These are phyloP conservation scores for Meteorus cinctellus DNA, from an alignment of 2,888 invertebrate genomes.

Conservation along the genomic window DNA sequence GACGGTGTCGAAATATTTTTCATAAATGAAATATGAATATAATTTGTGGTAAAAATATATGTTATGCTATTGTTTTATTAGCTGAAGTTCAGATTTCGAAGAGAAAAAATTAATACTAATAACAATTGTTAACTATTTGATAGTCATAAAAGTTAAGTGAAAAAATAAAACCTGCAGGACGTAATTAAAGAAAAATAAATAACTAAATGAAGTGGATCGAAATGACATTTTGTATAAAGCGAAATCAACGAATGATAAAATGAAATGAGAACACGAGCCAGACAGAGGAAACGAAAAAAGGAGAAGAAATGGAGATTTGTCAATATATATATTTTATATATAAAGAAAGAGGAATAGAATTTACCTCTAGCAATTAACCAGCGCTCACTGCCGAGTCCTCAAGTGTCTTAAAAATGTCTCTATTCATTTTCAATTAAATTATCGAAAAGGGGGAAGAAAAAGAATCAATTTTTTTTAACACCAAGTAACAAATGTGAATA, in stretches of 20 bases:
- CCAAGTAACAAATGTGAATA: not conserved
- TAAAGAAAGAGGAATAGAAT: not conserved
- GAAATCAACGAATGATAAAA: not conserved
- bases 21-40: not conserved
- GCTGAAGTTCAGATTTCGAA: conserved; percentile 51
- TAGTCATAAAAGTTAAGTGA: conserved; percentile 29
- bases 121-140: conserved; percentile 55
- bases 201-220: conserved; percentile 1
- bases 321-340: conserved; percentile 18
- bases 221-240: conserved; percentile 27
- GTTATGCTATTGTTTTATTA: conserved; percentile 54
- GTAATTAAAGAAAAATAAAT: conserved; percentile 20
- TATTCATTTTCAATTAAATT: conserved; percentile 31
- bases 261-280: not conserved
- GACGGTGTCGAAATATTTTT: not conserved
- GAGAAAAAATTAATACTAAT: conserved; percentile 20
- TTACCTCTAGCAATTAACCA: conserved; percentile 44
- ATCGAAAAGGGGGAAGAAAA: conserved; percentile 34
- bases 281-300: not conserved
- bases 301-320: conserved; percentile 24
- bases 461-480: not conserved
- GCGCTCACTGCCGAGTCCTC: conserved; percentile 53
- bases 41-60: conserved; percentile 7
- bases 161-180: conserved; percentile 39
- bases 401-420: conserved; percentile 52